Evolutionary conservation across 2,888 invertebrate genomes (phyloP), one percentile per base, ranked within the genome.

Genomic region (Lepidocyrtinus sp.): DNA sequence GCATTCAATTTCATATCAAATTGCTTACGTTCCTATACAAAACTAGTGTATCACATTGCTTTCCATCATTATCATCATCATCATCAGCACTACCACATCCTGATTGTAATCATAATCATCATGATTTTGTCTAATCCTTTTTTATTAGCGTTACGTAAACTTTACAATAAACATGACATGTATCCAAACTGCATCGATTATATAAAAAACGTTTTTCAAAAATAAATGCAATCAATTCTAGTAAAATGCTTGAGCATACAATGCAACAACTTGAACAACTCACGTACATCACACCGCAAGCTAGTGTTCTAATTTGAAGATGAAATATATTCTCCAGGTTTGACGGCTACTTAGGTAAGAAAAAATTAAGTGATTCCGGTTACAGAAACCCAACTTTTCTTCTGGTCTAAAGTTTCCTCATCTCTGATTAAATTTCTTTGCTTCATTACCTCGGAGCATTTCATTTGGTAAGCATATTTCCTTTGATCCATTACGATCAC

Each of bases 341-440:
- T 36, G 36, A 12, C 36, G 12, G 36, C 36, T 36, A 7, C 12
- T 36, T 36, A 36, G 36, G 36, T 36, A 36, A 36, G 36, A 7
- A 36, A 36, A 36, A 36, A 12, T 36, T 36, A 12, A 36, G 36
- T n/a, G 36, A 36, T 36, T 36, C 36, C 36, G 36, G 36, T 36
- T 36, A 36, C 62, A 26, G 36, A 64, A 36, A 19, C 64, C 64
- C 26, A 36, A 17, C 2, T 64, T 27, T 64, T 62, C n/a, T 5
- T 24, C 21, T 21, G 21, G 24, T 17, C 12, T 2, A 2, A 50
- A 17, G 50, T 19, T 17, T 50, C 50, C n/a, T 50, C 19, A 50
- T 50, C 19, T 3, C 19, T 9, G n/a, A 50, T 50, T 50, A 17
- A 17, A 50, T 50, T 19, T 50, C 2, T 50, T 50, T 50, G n/a